Evolutionary conservation across 2,113 vertebrate species (phyloP), one percentile per base, ranked within the genome.

Genomic region (Chaetura pelagica): DNA sequence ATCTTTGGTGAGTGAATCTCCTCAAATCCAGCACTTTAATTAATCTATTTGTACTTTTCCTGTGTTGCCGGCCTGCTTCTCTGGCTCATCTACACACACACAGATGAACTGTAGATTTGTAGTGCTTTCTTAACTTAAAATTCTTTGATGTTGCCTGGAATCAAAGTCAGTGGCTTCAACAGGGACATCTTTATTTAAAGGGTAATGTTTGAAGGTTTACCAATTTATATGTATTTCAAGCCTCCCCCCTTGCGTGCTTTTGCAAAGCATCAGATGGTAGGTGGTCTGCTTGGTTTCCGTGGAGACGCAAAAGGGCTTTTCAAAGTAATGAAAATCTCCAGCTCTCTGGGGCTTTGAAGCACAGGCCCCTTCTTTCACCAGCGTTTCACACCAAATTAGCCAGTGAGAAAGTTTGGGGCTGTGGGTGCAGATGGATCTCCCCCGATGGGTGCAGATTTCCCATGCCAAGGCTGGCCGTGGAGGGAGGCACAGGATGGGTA

Each of bases 281-380:
- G 97, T 94, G 95, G 96, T 97, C 95, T 94, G 68, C 85, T 96
- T 94, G 93, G 95, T 97, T 98, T 96, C 97, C 81, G 81, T 98
- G 94, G 97, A 96, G 95, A 96, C 90, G 32, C 84, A 91, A 92
- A 93, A 94, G 73, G 84, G 84, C 73, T 96, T 96, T 94, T 90
- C 86, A 92, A 94, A 94, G 87, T 81, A 76, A 85, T 71, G 93
- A 94, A 93, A 77, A 69, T 91, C 73, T 92, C 72, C 73, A 77
- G 83, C 85, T 93, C 85, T 84, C 55, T 12, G 42, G 91, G 35
- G 66, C 90, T 95, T 95, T 94, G 72, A 95, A 96, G 66, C 58
- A 30, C 75, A 77, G 93, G 75, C 80, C 19, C 2, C 4, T 12
- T 80, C 84, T 83, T 51, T 35, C 34, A 16, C 57, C 10, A 26